These are phyloP conservation scores for Pseudorectes ferrugineus DNA, from an alignment of 2,113 vertebrate genomes.

Conservation along the genomic window DNA sequence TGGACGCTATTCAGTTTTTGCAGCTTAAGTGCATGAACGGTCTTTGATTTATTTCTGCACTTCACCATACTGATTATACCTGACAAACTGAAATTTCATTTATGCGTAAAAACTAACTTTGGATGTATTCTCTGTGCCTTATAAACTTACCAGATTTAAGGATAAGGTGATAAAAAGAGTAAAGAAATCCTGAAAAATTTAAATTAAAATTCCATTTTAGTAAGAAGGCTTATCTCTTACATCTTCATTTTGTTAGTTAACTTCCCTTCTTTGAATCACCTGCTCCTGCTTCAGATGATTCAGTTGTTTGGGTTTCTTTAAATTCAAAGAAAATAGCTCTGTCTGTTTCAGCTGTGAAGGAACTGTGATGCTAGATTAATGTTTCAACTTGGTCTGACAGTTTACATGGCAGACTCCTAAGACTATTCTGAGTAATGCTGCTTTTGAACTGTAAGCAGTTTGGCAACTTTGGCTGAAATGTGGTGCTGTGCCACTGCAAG, in stretches of 20 bases:
- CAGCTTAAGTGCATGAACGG: rapidly evolving
- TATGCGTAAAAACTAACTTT: not conserved
- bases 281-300: not conserved
- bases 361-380: not conserved
- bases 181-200: not conserved
- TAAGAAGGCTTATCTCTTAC: not conserved
- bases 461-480: not conserved
- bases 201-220: not conserved
- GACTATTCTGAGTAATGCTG: not conserved
- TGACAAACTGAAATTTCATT: not conserved
- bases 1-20: not conserved
- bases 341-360: not conserved
- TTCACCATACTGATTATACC: not conserved
- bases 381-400: not conserved
- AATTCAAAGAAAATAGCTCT: not conserved
- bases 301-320: not conserved
- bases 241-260: not conserved
- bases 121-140: not conserved
- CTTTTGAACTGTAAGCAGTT: not conserved
- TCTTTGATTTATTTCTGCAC: not conserved
- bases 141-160: not conserved
- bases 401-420: not conserved
- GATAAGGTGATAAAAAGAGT: not conserved
- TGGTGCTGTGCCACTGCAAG: not conserved
- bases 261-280: not conserved